Evolutionary conservation across 2,888 invertebrate species (phyloP), one percentile per base, ranked within the genome.

Genomic region (Seira musarum): DNA sequence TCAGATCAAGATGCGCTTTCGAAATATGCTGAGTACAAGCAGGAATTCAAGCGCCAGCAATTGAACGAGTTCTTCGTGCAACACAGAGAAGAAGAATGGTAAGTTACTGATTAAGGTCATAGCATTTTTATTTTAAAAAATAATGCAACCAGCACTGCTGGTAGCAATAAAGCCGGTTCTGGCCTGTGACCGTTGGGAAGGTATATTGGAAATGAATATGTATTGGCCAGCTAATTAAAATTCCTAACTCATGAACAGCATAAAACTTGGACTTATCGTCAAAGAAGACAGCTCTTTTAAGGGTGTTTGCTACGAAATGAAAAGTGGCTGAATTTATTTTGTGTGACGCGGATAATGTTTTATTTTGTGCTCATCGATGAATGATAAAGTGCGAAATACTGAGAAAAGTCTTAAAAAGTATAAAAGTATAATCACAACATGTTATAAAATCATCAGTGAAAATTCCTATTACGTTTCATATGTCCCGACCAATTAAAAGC

Each of bases 11-110:
- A 98, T 88, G 97, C 98, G 1, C 93, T 99, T 85, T 93, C 94
- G 88, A 98, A 98, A 89, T 99, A 99, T 90, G 97, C 97, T 90
- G 98, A 99, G 88, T 99, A 99, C 90, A 99, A 99, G 90, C 91
- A 96, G 88, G 99, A 99, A 88, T 99, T 98, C 89, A 94, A 95
- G 87, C 92, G 96, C 72, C 97, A 97, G 89, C 99, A 99, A 89
- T 92, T 99, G 75, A 97, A 97, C 90, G 98, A 99, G 89, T 99
- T 99, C 91, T 99, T 99, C 90, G 94, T 98, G 87, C 95, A 96
- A 64, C 99, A 99, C 91, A 99, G 99, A 90, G 99, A 99, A 88
- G 99, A 99, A 90, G 99, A 99, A 93, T 99, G 99, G 99, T 99
- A 92, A 91, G 95, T 90, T n/a, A n/a, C n/a, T n/a, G n/a, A n/a